Base-by-base conservation (phyloP, 2,113 vertebrate species). In the Grammomys surdaster region DNA sequence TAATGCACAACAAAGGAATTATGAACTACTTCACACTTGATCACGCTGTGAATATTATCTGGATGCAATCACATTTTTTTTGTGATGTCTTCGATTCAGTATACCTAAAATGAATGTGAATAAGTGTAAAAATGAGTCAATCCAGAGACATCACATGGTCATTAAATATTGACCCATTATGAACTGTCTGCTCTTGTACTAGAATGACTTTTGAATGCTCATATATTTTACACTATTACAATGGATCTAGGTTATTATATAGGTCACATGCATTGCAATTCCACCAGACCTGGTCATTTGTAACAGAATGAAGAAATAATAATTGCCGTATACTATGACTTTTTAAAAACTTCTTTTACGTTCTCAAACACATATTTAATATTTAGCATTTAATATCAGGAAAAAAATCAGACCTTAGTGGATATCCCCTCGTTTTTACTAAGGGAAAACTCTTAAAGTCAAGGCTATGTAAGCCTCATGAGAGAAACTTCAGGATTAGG, bases 121-220 rank as follows among this genome's bases (percentile, higher is more conserved):
- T 26, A 19, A 28, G 65, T 43, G 26, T 0, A 76, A 80, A 87
- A 80, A 87, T n/a, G 14, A 94, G 54, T 93, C n/a, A 56, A 63
- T 80, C 48, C 72, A 80, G 92, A 65, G 10, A 65, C n/a, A 93
- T 85, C 92, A 93, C 31, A 76, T 63, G 24, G 26, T 81, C 12
- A 90, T n/a, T 31, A 78, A 54, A 76, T 75, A n/a, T 43, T 75
- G 22, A 77, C 10, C 26, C 26, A 51, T 56, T 17, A 63, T 90
- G n/a, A 94, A 84, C n/a, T 67, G 46, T 67, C 80, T 7, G 48
- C 4, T 67, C 16, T 88, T 2, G 10, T 77, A 43, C 3, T 54
- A 40, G 16, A 91, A 72, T 89, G 33, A 40, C 12, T 76, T 72
- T 91, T 31, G 85, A 28, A 93, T 33, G 3, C 22, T 46, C 89